phyloP scores from a whole-genome alignment of 2,888 invertebrate genomes.

The Drosophila parthenogenetica region DNA sequence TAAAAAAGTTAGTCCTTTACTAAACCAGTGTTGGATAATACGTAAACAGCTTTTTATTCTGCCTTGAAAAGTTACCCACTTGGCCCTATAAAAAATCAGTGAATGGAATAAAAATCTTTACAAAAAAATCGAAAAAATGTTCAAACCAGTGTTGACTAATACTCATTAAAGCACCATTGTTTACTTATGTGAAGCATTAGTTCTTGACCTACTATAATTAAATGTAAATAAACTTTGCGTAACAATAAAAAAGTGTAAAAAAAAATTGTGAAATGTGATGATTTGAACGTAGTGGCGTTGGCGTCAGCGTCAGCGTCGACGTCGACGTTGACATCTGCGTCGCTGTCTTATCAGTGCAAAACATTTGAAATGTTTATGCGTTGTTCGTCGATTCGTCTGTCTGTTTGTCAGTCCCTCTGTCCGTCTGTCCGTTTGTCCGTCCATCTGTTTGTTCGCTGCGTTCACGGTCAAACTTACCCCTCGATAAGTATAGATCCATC shows the following conservation, averaged over 20 bases:
- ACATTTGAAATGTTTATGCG: conserved; percentile 42
- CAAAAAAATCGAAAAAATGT: not conserved
- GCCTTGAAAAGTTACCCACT: too few relatives aligned
- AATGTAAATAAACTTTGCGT: conserved; percentile 27
- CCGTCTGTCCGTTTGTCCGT: conserved; percentile 2
- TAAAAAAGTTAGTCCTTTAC: too few relatives aligned
- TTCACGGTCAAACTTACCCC: conserved; percentile 76
- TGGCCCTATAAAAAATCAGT: too few relatives aligned
- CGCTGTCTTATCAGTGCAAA: conserved; percentile 47
- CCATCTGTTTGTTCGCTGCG: not conserved
- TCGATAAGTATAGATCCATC: conserved; percentile 82
- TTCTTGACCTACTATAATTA: conserved; percentile 51
- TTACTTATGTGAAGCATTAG: not conserved
- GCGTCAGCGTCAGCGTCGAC: conserved; percentile 2
- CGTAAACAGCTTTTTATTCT: too few relatives aligned
- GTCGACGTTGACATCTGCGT: not conserved
- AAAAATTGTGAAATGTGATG: too few relatives aligned
- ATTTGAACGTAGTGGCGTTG: too few relatives aligned
- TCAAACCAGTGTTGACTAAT: not conserved
- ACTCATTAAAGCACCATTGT: not conserved
- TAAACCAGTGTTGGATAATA: too few relatives aligned
- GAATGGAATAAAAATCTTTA: not conserved
- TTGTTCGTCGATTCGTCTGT: not conserved
- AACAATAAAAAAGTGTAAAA: conserved; percentile 10
- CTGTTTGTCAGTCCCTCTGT: not conserved